Base-by-base conservation (phyloP, 2,113 vertebrate genomes). In the Vulpes ferrilata region DNA sequence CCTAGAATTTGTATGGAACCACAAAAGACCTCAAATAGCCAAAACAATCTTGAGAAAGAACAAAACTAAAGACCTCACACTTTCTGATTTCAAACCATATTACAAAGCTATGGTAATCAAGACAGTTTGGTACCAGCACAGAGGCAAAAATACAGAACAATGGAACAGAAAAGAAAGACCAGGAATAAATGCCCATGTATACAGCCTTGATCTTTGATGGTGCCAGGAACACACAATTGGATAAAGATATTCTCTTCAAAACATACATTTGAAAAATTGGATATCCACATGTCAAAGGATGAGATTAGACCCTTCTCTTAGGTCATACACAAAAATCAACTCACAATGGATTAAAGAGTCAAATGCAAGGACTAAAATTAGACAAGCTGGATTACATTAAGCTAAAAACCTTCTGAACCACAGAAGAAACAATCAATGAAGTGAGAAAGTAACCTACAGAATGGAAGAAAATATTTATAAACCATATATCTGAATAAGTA, bases 401-500 rank as follows among this genome's bases (percentile, higher is more conserved):
- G 62, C 71, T 83, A 60, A 78, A 95, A 67, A 35, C 13, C 22
- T 64, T 64, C 78, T 91, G 2, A 10, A 57, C 2, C 69, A 35
- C 9, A 55, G 85, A 59, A 35, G 23, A 85, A 90, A 82, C 35
- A 60, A 90, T 76, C n/a, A 76, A 55, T 19, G 89, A 23, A 88
- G 20, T 43, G 15, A 57, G 96, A 89, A 82, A 17, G 10, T 30
- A 90, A 30, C 23, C 43, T 86, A 83, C 1, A 78, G 20, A 95
- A 84, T 48, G 51, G 38, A 1, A 73, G 43, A 95, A 96, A 95
- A 92, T 85, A 90, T 86, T 71, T 96, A 27, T 53, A 81, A 96
- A 80, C 22, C 53, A 55, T 48, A n/a, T 55, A 48, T 32, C 20
- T 57, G 7, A 76, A 76, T 53, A 76, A 87, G 16, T 19, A 17